A percentile compares a stretch with the other conserved stretches of the same genome.
These are phyloP conservation scores for Halcyon leucocephala DNA, from an alignment of 2,797 vertebrate species.

Conservation along the genomic window DNA sequence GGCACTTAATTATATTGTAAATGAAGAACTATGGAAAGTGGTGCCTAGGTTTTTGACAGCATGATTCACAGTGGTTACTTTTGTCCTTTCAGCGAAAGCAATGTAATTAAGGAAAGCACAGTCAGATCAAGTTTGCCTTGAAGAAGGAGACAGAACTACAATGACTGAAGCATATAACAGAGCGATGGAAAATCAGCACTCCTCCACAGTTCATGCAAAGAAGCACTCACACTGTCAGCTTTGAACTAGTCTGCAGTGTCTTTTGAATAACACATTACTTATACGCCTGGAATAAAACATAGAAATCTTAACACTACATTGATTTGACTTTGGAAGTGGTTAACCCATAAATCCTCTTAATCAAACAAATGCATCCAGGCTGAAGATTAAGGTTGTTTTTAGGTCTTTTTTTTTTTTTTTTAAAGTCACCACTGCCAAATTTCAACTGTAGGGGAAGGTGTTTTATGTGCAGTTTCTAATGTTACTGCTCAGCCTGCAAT, in stretches of 20 bases:
- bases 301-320: not conserved
- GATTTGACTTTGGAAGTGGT: not conserved
- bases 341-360: not conserved
- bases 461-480: slow-evolving; percentile 35
- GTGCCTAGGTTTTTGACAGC: slow-evolving; percentile 12
- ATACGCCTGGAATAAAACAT: not conserved
- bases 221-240: not conserved
- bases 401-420: not conserved
- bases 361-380: not conserved
- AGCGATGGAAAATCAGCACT: not conserved
- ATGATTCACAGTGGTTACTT: slow-evolving; percentile 20
- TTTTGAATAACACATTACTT: not conserved
- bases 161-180: not conserved
- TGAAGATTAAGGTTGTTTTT: not conserved
- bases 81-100: not conserved
- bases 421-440: not conserved
- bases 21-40: not conserved
- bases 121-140: not conserved
- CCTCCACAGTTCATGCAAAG: not conserved
- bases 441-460: slow-evolving; percentile 38
- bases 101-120: slow-evolving; percentile 1
- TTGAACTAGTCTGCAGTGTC: not conserved
- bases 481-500: slow-evolving; percentile 46
- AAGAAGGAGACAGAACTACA: slow-evolving; percentile 2
- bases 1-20: not conserved